These are phyloP conservation scores for Apamea sordens DNA, from an alignment of 2,888 invertebrate species.

Conservation along the genomic window DNA sequence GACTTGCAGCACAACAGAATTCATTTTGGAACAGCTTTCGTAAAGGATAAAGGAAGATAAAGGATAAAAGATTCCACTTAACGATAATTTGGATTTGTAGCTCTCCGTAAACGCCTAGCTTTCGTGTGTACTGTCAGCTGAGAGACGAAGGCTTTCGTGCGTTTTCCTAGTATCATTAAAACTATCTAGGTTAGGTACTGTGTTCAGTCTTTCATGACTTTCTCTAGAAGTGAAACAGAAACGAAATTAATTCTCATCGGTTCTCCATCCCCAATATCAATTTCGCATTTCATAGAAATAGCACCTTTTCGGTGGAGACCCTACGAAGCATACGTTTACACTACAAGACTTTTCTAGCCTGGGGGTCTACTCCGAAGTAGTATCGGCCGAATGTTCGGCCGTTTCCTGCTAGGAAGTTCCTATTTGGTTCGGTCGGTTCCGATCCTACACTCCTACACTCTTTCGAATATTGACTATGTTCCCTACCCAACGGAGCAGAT, in stretches of 20 bases:
- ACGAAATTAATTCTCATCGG: constrained; percentile 28
- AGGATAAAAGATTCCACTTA: constrained; percentile 57
- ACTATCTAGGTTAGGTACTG: background rate
- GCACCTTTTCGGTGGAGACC: constrained; percentile 51
- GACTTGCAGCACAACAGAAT: constrained; percentile 37
- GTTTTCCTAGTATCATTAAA: background rate
- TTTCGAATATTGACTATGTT: too few species aligned
- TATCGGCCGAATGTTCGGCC: too few species aligned
- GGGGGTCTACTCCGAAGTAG: too few species aligned
- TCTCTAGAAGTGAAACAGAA: background rate
- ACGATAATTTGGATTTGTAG: constrained; percentile 62
- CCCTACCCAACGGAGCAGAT: too few species aligned
- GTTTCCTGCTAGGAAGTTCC: too few species aligned
- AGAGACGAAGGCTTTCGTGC: constrained; percentile 4
- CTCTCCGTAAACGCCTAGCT: constrained; percentile 45
- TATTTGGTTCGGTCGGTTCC: too few species aligned
- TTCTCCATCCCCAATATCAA: constrained; percentile 59
- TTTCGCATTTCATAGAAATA: constrained; percentile 68
- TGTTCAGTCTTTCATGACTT: background rate
- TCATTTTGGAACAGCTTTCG: constrained; percentile 40
- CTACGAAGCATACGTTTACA: constrained; percentile 54
- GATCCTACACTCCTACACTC: too few species aligned
- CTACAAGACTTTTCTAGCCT: constrained; percentile 20
- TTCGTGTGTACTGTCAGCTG: constrained; percentile 8
- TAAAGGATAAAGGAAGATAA: constrained; percentile 42